Evolutionary conservation across 1,140 invertebrate genomes (phyloP).

Genomic region (Calosoma granatense): DNA sequence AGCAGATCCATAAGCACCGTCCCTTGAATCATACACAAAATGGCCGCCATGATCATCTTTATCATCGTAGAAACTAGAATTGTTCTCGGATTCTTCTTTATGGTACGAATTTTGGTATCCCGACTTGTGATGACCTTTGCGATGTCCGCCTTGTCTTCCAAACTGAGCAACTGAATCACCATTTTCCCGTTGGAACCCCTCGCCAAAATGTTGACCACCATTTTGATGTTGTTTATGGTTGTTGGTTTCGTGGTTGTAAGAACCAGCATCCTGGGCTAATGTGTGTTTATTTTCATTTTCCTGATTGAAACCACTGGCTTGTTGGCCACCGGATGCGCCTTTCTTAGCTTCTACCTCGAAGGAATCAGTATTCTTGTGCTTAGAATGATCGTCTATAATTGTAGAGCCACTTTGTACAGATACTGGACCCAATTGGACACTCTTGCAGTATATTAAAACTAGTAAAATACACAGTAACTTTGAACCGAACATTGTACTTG

Average conservation of each 20-base stretch:
- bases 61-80: slow-evolving; percentile 52
- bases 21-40: slow-evolving; percentile 38
- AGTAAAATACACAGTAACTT: not conserved
- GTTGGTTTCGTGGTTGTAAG: slow-evolving; percentile 20
- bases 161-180: slow-evolving; percentile 25
- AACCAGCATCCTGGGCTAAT: slow-evolving; percentile 21
- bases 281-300: slow-evolving; percentile 24
- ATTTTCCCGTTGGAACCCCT: slow-evolving; percentile 23
- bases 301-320: slow-evolving; percentile 26
- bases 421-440: not conserved
- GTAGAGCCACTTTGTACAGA: not conserved
- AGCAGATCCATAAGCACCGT: slow-evolving; percentile 38
- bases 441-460: not conserved
- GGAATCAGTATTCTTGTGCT: not conserved
- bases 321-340: slow-evolving; percentile 18
- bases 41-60: slow-evolving; percentile 46
- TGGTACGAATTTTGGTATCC: slow-evolving; percentile 55
- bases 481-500: not conserved
- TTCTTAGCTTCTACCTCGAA: not conserved
- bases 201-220: slow-evolving; percentile 21
- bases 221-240: slow-evolving; percentile 24
- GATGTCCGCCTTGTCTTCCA: slow-evolving; percentile 41
- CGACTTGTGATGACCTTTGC: slow-evolving; percentile 51
- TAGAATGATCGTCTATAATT: not conserved
- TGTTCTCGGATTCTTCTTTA: slow-evolving; percentile 54